A percentile compares a stretch with the other conserved stretches of the same genome.
Conservation (phyloP, 2,888 invertebrate genomes). For the Drosophila affinis region DNA sequence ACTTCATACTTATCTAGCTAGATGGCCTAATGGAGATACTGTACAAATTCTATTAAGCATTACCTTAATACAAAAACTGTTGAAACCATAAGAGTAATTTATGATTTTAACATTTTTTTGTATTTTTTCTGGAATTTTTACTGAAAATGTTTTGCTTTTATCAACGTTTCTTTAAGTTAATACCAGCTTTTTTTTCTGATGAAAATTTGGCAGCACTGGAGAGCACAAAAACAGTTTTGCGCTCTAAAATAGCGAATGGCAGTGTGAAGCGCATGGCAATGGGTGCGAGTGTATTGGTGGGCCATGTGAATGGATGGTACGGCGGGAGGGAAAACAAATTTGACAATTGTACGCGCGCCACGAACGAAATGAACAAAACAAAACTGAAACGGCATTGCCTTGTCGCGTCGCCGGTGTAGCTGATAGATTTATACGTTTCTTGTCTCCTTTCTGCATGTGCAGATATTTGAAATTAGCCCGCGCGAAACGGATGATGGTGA, state of each 20-base stretch:
- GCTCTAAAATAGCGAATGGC: constrained; percentile 74
- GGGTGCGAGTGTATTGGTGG: constrained; percentile 34
- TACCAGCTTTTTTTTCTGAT: too few species aligned
- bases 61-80: too few species aligned
- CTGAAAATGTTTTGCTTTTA: too few species aligned
- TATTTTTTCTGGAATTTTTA: too few species aligned
- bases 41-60: too few species aligned
- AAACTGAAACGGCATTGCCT: constrained; percentile 70
- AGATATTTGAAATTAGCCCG: constrained; percentile 65
- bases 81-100: too few species aligned
- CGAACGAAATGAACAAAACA: constrained; percentile 81
- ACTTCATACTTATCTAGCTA: too few species aligned
- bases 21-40: too few species aligned
- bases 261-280: constrained; percentile 63
- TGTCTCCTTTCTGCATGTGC: constrained; percentile 43
- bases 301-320: constrained; percentile 71
- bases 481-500: constrained; percentile 48
- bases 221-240: constrained; percentile 38
- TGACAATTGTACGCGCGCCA: constrained; percentile 79
- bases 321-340: constrained; percentile 69
- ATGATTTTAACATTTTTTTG: too few species aligned
- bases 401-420: constrained; percentile 67
- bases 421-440: constrained; percentile 63
- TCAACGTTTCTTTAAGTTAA: too few species aligned
- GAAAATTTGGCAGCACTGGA: too few species aligned